A percentile compares a stretch with the other conserved stretches of the same genome.
Evolutionary conservation across 1,140 invertebrate species (phyloP).

Genomic region (Bombus confusus): DNA sequence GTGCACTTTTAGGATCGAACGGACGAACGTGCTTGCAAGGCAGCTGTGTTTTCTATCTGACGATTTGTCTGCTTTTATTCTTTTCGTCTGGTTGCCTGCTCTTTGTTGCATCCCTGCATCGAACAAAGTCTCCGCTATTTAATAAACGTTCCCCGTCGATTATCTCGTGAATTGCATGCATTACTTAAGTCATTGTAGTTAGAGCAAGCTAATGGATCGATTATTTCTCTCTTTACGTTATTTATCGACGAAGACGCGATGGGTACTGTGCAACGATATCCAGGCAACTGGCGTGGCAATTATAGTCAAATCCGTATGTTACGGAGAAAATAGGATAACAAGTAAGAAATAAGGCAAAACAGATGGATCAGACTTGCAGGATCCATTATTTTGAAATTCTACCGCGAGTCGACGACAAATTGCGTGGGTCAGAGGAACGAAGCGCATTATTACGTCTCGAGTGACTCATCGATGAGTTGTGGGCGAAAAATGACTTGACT

Average conservation of each 20-base stretch:
- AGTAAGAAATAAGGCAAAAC: neutral
- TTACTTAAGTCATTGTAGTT: neutral
- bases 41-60: neutral
- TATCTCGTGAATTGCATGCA: neutral
- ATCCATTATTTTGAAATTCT: neutral
- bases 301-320: neutral
- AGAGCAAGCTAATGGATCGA: neutral
- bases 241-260: neutral
- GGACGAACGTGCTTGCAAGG: neutral
- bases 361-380: neutral
- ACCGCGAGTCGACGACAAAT: neutral
- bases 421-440: neutral
- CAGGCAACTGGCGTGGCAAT: neutral
- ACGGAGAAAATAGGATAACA: no score
- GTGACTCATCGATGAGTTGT: neutral
- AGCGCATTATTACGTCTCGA: neutral
- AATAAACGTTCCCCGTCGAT: neutral
- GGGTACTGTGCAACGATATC: neutral
- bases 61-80: neutral
- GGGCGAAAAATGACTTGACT: slow-evolving; percentile 6
- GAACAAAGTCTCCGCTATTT: neutral
- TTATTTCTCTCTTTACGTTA: neutral
- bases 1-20: neutral
- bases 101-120: neutral
- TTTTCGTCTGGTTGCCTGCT: neutral